Evolutionary conservation across 2,888 invertebrate species (phyloP).

Genomic region (Hirudinaria manillensis): DNA sequence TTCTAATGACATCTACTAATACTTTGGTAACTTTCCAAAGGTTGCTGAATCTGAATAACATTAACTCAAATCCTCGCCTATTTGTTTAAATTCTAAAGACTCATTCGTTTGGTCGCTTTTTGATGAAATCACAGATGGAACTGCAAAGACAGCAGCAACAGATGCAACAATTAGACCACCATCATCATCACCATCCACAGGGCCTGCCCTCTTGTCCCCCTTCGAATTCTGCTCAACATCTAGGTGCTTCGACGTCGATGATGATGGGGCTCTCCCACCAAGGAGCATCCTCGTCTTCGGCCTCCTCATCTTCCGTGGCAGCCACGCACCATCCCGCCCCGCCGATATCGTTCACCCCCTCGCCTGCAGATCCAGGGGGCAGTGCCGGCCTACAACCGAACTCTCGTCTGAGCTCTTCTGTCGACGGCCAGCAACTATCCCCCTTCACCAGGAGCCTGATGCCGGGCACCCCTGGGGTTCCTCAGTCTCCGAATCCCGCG

Average conservation of each 20-base stretch:
- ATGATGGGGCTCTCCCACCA: background rate
- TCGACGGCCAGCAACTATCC: conserved; percentile 14
- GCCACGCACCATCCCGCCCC: conserved; percentile 8
- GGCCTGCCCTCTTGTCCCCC: conserved; percentile 1
- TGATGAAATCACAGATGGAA: conserved; percentile 5
- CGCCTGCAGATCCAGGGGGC: conserved; percentile 24
- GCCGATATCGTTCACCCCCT: conserved; percentile 27
- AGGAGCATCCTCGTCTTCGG: background rate
- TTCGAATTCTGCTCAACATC: conserved; percentile 22
- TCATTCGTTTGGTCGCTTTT: too few species aligned
- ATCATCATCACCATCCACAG: conserved; percentile 16
- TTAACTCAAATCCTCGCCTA: too few species aligned
- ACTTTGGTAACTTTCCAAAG: too few species aligned
- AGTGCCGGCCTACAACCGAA: background rate
- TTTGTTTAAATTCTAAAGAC: too few species aligned
- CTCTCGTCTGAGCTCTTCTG: conserved; percentile 1
- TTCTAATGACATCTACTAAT: background rate
- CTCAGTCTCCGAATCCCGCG: conserved; percentile 12
- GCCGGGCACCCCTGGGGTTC: conserved; percentile 12
- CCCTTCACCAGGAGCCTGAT: conserved; percentile 12
- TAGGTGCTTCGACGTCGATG: conserved; percentile 15
- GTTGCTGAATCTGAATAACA: too few species aligned
- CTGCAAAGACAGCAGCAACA: conserved; percentile 14
- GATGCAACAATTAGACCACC: conserved; percentile 2
- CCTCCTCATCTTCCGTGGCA: background rate